phyloP scores from a whole-genome alignment of 1,140 invertebrate species.

The Ectropis grisescens region DNA sequence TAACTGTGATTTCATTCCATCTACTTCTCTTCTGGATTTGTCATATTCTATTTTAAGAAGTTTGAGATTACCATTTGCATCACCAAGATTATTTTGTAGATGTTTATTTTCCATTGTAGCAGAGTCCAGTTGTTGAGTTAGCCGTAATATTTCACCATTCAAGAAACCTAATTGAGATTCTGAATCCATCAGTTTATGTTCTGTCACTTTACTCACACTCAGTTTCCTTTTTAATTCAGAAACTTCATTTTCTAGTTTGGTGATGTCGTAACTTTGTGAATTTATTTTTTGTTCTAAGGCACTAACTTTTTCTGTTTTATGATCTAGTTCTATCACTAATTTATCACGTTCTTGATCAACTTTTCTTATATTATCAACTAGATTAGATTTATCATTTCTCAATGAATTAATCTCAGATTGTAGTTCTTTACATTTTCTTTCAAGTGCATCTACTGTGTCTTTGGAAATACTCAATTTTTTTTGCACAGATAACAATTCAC shows the following conservation, averaged over 20 bases:
- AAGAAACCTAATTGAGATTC: constrained; percentile 69
- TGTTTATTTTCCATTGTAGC: constrained; percentile 73
- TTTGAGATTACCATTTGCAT: constrained; percentile 50
- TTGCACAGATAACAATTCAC: constrained; percentile 68
- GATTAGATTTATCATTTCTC: constrained; percentile 70
- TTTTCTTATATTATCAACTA: constrained; percentile 67
- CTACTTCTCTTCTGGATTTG: constrained; percentile 73
- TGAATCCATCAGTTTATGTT: constrained; percentile 70
- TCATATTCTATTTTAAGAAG: constrained; percentile 73
- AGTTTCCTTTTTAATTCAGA: constrained; percentile 51
- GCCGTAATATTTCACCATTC: constrained; percentile 59
- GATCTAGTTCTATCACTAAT: constrained; percentile 72
- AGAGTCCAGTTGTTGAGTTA: constrained; percentile 67
- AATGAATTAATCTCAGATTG: constrained; percentile 70
- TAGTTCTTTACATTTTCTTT: constrained; percentile 69
- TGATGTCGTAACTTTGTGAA: constrained; percentile 58
- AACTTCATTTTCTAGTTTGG: constrained; percentile 54
- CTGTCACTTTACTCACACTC: constrained; percentile 54
- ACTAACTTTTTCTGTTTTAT: constrained; percentile 71
- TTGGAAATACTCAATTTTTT: constrained; percentile 68
- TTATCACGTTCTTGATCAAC: constrained; percentile 75
- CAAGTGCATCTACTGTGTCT: constrained; percentile 66
- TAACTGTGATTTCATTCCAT: constrained; percentile 77
- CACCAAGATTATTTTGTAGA: constrained; percentile 75
- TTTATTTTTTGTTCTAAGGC: constrained; percentile 71